Conservation (phyloP, 1,140 invertebrate species). For the Leptinotarsa defecta region DNA sequence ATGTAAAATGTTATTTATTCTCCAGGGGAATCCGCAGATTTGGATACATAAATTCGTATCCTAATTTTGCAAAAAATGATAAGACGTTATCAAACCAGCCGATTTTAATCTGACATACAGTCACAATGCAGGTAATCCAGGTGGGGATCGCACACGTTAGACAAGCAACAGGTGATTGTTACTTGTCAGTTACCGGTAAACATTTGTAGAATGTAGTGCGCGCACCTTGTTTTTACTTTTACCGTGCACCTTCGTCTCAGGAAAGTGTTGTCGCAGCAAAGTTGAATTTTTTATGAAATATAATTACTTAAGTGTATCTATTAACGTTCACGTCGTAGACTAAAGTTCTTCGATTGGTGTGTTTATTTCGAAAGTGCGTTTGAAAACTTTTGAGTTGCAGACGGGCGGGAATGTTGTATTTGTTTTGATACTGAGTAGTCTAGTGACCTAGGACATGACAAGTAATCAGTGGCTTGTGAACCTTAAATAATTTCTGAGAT, state of each 20-base stretch:
- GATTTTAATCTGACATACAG: slow-evolving; percentile 1
- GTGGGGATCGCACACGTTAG: slow-evolving; percentile 24
- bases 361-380: neutral
- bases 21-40: no score
- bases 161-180: slow-evolving; percentile 33
- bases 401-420: neutral
- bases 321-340: neutral
- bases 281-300: neutral
- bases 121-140: neutral
- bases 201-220: slow-evolving; percentile 12
- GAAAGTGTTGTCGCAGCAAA: slow-evolving; percentile 3
- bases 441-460: neutral
- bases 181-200: slow-evolving; percentile 31
- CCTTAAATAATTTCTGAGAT: neutral
- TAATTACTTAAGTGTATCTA: neutral
- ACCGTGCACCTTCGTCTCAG: neutral
- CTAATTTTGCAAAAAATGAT: neutral
- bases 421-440: neutral
- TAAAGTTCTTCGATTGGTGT: neutral
- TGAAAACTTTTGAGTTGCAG: neutral
- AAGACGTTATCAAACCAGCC: neutral
- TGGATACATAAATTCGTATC: no score
- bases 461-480: neutral
- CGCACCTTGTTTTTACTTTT: neutral
- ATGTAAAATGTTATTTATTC: no score